Percentiles rank a stretch among this genome's conserved stretches.
phyloP scores from a whole-genome alignment of 2,888 invertebrate species.

The Thumatha senex region DNA sequence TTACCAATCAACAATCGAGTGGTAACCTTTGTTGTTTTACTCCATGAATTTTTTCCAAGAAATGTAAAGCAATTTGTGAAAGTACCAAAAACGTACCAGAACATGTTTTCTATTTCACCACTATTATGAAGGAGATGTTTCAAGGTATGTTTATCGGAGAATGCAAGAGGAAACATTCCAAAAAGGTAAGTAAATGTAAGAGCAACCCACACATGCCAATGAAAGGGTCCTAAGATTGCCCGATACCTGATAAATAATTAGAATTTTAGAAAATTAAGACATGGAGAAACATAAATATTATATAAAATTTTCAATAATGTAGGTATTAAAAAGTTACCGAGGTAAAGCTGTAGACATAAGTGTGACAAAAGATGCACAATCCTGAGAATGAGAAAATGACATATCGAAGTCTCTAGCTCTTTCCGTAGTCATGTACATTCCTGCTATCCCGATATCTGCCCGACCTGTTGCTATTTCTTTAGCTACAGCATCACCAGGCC shows the following conservation, averaged over 20 bases:
- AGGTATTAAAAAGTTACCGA: slow-evolving; percentile 65
- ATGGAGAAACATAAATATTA: too few relatives aligned
- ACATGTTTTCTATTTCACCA: slow-evolving; percentile 91
- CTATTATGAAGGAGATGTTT: slow-evolving; percentile 86
- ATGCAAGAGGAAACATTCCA: slow-evolving; percentile 89
- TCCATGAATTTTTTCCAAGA: slow-evolving; percentile 87
- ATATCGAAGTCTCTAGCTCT: slow-evolving; percentile 81
- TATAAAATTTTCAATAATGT: not conserved
- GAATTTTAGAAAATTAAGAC: not conserved
- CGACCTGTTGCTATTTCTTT: slow-evolving; percentile 77
- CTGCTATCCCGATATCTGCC: slow-evolving; percentile 88
- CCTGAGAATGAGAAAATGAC: slow-evolving; percentile 86
- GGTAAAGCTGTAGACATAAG: slow-evolving; percentile 91
- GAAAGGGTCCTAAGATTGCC: slow-evolving; percentile 92
- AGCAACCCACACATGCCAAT: slow-evolving; percentile 91
- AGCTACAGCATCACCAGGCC: slow-evolving; percentile 85
- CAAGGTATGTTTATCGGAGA: slow-evolving; percentile 88
- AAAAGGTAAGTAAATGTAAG: slow-evolving; percentile 88
- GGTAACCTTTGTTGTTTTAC: slow-evolving; percentile 86
- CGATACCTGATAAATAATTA: slow-evolving; percentile 84
- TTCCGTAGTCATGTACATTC: slow-evolving; percentile 86
- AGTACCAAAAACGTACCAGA: slow-evolving; percentile 94
- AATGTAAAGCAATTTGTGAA: slow-evolving; percentile 92
- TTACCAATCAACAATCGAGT: slow-evolving; percentile 89
- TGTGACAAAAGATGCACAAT: slow-evolving; percentile 91